These are phyloP conservation scores for Dicaeum eximium DNA, from an alignment of 2,113 vertebrate genomes.

Conservation along the genomic window DNA sequence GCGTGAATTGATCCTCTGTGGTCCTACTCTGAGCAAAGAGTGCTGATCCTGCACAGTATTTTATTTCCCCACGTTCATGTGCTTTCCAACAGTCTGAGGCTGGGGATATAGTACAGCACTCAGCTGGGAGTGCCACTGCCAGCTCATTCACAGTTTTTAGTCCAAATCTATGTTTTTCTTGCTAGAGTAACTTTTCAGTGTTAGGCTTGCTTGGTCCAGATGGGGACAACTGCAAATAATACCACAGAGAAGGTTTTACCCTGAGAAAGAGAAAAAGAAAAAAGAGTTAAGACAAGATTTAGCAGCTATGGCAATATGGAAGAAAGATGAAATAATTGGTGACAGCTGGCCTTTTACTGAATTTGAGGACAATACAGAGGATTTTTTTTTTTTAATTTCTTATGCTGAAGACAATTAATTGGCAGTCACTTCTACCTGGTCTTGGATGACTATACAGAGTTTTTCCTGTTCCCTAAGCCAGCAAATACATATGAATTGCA, in stretches of 20 bases:
- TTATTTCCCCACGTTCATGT: neutral
- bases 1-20: accelerated
- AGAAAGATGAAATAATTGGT: neutral
- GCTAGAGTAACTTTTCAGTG: neutral
- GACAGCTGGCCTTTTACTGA: neutral
- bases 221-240: neutral
- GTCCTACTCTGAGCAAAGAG: accelerated
- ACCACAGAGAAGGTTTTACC: neutral
- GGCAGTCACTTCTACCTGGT: neutral
- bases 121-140: neutral
- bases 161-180: neutral
- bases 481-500: neutral
- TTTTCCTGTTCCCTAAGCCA: neutral
- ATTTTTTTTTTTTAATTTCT: neutral
- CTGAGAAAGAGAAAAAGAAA: neutral
- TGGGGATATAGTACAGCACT: neutral
- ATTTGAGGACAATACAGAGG: neutral
- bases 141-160: neutral
- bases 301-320: neutral
- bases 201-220: neutral
- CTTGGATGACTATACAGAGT: neutral
- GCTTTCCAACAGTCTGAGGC: neutral
- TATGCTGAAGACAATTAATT: neutral
- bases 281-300: neutral
- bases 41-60: neutral